Conservation (phyloP, 30 jellyfish, hydroid and myxozoan genomes). For the Nemopilema nomurai region DNA sequence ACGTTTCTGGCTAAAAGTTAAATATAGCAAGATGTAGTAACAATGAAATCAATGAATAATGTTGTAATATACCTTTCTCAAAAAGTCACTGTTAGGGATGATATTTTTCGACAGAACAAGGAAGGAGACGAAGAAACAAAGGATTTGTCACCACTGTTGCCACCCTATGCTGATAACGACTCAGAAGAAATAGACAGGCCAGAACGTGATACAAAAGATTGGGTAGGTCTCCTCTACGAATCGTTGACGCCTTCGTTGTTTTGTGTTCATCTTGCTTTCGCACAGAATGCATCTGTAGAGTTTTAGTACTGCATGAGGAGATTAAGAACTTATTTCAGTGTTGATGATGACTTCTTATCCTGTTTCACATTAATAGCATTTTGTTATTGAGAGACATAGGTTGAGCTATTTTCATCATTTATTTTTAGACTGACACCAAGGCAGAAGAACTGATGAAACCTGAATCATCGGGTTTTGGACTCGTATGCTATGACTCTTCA, state of each 20-base stretch:
- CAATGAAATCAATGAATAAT: too few relatives aligned
- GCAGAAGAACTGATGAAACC: not conserved
- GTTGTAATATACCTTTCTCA: not conserved
- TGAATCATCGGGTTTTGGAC: not conserved
- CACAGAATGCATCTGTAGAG: too few relatives aligned
- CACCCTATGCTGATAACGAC: not conserved
- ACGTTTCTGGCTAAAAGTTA: too few relatives aligned
- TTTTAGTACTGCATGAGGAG: too few relatives aligned
- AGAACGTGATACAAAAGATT: not conserved
- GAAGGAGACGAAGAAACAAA: not conserved
- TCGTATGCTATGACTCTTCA: slow-evolving; percentile 38
- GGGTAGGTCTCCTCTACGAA: not conserved
- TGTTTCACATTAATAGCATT: too few relatives aligned
- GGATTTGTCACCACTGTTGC: slow-evolving; percentile 9
- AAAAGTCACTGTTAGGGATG: not conserved
- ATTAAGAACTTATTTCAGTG: too few relatives aligned
- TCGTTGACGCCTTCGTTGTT: not conserved
- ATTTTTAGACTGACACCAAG: not conserved
- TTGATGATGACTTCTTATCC: too few relatives aligned
- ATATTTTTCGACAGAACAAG: not conserved
- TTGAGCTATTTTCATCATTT: not conserved
- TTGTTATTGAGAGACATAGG: too few relatives aligned
- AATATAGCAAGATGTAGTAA: too few relatives aligned
- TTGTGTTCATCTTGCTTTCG: too few relatives aligned
- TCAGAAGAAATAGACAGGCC: not conserved